phyloP scores from a whole-genome alignment of 2,888 invertebrate genomes.

The Chrysolina oricalcia region DNA sequence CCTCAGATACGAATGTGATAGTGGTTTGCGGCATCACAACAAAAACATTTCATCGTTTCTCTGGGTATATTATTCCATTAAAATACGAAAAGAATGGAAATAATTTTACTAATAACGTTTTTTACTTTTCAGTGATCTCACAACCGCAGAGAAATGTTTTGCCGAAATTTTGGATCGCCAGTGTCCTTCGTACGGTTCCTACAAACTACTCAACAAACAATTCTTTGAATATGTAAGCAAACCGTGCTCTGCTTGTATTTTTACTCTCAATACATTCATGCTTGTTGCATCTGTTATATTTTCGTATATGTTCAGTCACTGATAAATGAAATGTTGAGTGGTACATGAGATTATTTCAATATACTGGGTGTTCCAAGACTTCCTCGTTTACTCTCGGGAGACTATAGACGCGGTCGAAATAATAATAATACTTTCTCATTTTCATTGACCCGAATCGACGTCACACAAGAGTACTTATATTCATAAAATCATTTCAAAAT shows the following conservation, averaged over 20 bases:
- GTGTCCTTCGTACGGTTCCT: constrained; percentile 40
- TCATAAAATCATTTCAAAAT: too few relatives aligned
- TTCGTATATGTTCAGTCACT: constrained; percentile 39
- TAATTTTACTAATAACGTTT: constrained; percentile 5
- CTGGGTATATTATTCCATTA: too few relatives aligned
- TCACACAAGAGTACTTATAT: too few relatives aligned
- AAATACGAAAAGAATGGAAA: too few relatives aligned
- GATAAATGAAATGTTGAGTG: not conserved
- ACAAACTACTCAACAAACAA: constrained; percentile 45
- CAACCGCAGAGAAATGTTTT: constrained; percentile 46
- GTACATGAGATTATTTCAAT: not conserved
- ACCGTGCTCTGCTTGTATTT: constrained; percentile 48
- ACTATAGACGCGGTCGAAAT: too few relatives aligned
- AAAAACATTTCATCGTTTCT: too few relatives aligned
- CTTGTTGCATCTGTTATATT: constrained; percentile 40
- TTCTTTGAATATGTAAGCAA: constrained; percentile 49
- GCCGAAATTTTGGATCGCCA: constrained; percentile 25
- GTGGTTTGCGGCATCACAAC: too few relatives aligned
- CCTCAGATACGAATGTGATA: too few relatives aligned
- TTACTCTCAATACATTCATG: constrained; percentile 38
- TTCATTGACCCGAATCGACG: too few relatives aligned
- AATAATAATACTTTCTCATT: too few relatives aligned
- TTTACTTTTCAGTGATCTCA: constrained; percentile 43
- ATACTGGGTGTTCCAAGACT: too few relatives aligned
- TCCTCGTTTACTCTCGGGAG: too few relatives aligned